Evolutionary conservation across 2,113 vertebrate genomes (phyloP).

Genomic region (Lophotis ruficrista): DNA sequence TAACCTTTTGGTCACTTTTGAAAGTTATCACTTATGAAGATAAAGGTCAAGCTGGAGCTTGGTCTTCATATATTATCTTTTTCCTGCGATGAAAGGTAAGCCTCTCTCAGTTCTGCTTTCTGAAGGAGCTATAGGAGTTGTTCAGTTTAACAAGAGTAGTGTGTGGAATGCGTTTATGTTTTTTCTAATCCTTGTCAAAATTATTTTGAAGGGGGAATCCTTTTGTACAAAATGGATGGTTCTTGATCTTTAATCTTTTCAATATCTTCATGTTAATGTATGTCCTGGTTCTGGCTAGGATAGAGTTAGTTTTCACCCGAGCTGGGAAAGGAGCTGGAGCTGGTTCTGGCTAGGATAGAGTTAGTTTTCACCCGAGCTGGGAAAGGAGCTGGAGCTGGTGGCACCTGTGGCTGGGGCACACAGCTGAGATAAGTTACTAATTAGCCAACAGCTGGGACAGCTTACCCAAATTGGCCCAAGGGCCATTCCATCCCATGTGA

Average conservation of each 20-base stretch:
- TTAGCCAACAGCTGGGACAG: too few relatives aligned
- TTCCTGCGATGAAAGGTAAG: not conserved
- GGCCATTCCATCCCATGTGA: too few relatives aligned
- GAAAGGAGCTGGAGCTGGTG: too few relatives aligned
- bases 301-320: too few relatives aligned
- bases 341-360: too few relatives aligned
- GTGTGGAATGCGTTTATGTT: not conserved
- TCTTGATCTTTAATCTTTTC: not conserved
- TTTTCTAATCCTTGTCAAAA: not conserved
- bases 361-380: too few relatives aligned
- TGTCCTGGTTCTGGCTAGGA: too few relatives aligned
- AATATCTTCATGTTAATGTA: not conserved
- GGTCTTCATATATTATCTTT: slow-evolving; percentile 21
- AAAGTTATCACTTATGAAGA: slow-evolving; percentile 71
- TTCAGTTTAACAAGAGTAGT: not conserved
- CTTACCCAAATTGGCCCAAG: too few relatives aligned
- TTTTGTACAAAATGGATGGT: not conserved
- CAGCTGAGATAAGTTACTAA: too few relatives aligned
- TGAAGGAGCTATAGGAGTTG: not conserved
- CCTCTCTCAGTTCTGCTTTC: not conserved
- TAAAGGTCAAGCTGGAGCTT: slow-evolving; percentile 65
- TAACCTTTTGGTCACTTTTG: slow-evolving; percentile 74
- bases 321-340: too few relatives aligned
- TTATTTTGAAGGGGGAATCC: not conserved
- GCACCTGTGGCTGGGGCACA: too few relatives aligned